Percentiles rank a stretch among this genome's conserved stretches.
phyloP scores from a whole-genome alignment of 2,113 vertebrate genomes.

The Dissostichus mawsoni region DNA sequence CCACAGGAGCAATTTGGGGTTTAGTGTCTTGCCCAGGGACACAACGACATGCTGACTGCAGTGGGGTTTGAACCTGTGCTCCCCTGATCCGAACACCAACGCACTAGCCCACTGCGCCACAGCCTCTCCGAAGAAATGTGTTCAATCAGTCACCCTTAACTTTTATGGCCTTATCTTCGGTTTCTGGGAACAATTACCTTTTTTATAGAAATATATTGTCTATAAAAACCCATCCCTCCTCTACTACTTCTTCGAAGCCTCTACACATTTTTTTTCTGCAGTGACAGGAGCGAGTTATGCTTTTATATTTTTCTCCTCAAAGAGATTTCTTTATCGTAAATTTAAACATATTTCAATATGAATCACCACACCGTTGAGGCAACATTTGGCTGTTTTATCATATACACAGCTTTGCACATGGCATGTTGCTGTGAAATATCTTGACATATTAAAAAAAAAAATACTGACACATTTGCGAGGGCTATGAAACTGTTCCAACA shows the following conservation, averaged over 20 bases:
- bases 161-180: background rate
- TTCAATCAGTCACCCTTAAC: background rate
- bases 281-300: conserved; percentile 32
- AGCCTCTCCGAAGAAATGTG: background rate
- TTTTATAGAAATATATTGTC: background rate
- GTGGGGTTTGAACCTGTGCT: too few relatives aligned
- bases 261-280: conserved; percentile 17
- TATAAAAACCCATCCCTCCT: conserved; percentile 18
- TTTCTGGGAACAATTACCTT: background rate
- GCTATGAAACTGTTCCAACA: conserved; percentile 59
- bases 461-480: conserved; percentile 60
- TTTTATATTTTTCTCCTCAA: conserved; percentile 42
- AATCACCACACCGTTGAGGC: conserved; percentile 47
- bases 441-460: conserved; percentile 57
- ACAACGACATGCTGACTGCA: too few relatives aligned
- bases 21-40: too few relatives aligned
- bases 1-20: too few relatives aligned
- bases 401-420: conserved; percentile 34
- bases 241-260: conserved; percentile 32
- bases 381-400: conserved; percentile 48
- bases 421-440: conserved; percentile 46
- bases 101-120: too few relatives aligned
- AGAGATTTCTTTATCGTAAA: conserved; percentile 33
- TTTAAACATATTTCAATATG: conserved; percentile 62
- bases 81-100: too few relatives aligned